Base-by-base conservation (phyloP, 2,797 vertebrate genomes). In the Lepus townsendii region DNA sequence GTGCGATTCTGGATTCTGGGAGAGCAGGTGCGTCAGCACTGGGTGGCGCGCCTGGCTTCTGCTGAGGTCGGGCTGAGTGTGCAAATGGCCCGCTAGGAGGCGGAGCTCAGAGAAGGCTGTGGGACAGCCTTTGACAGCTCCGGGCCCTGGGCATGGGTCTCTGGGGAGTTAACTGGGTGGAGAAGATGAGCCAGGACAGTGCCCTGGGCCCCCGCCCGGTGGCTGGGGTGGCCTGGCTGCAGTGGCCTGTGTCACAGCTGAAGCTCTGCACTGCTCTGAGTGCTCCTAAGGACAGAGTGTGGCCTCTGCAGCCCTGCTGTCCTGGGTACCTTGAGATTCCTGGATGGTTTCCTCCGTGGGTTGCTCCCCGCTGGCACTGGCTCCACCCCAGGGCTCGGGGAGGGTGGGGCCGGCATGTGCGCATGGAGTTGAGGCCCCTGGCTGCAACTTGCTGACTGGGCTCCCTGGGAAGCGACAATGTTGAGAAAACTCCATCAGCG, bases 31-130 rank as follows among this genome's bases (percentile, higher is more conserved):
- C 95, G 84, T 88, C 88, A 73, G 96, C 97, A 95, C 93, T 32
- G 95, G 95, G 95, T 94, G 94, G 95, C 90, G 94, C 95, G 83
- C 93, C 60, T 85, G 94, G 92, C 96, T 97, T 97, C 94, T 97
- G 97, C 97, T 68, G 95, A 96, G 96, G 85, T 91, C 96, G 93
- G 97, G 95, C 72, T 88, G 86, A 95, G 94, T 30, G 77, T 88
- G 93, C 89, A 93, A 96, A 95, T 86, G 96, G 92, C 93, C 84
- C 94, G 79, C 73, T 5, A 38, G 95, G 90, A 97, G 94, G 77
- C 63, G 72, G 93, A 62, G 84, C 92, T 93, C 85, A 96, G 95
- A 83, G 82, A 38, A 17, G 2, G 54, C n/a, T 0, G 19, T 0
- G 0, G 0, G 14, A 42, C 42, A 20, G 50, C 24, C 30, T 38